Conservation (phyloP, 2,797 vertebrate genomes). For the Crax fasciolata region DNA sequence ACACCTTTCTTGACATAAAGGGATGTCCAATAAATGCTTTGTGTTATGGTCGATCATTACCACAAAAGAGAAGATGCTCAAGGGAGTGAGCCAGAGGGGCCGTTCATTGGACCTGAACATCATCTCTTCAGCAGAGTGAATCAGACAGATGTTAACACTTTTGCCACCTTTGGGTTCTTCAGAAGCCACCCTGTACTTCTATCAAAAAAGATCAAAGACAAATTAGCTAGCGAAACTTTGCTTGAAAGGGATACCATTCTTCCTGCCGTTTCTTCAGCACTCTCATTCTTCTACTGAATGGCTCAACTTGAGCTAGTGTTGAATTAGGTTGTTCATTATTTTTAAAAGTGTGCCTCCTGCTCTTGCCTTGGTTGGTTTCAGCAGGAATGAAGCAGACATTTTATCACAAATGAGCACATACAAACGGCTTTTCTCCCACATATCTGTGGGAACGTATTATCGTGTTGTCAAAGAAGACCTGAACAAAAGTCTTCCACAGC, state of each 20-base stretch:
- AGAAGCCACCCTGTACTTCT: background rate
- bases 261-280: background rate
- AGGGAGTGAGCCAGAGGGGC: background rate
- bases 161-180: background rate
- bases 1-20: background rate
- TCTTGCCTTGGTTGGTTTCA: background rate
- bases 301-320: background rate
- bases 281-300: background rate
- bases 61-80: background rate
- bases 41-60: no score
- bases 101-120: background rate
- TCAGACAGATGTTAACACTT: background rate
- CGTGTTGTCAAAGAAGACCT: background rate
- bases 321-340: background rate
- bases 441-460: background rate
- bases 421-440: background rate
- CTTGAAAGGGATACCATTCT: background rate
- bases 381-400: background rate
- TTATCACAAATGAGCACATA: background rate
- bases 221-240: background rate
- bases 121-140: background rate
- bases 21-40: background rate
- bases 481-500: background rate
- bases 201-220: background rate
- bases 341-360: background rate